Evolutionary conservation across 2,797 vertebrate species (phyloP).

Genomic region (Sandelia bainsii): DNA sequence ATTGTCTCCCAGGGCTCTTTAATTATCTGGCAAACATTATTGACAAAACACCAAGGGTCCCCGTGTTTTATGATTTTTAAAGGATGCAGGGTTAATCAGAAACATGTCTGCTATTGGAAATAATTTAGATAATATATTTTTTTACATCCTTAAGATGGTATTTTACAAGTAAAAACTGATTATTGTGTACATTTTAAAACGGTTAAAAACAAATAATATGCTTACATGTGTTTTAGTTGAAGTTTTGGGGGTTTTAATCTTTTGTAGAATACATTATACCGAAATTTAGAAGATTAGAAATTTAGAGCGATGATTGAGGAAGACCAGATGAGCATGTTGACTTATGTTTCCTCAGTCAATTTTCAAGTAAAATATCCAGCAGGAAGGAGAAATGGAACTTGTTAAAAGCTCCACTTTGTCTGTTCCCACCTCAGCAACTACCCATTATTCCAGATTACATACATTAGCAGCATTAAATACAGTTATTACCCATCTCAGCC

Average conservation of each 20-base stretch:
- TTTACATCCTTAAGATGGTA: neutral
- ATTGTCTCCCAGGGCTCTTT: slow-evolving; percentile 82
- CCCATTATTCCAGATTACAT: slow-evolving; percentile 42
- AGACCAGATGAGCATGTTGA: neutral
- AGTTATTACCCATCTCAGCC: slow-evolving; percentile 48
- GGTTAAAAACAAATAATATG: neutral
- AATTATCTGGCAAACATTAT: slow-evolving; percentile 84
- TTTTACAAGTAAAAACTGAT: neutral
- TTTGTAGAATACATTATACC: neutral
- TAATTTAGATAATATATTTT: slow-evolving; percentile 2
- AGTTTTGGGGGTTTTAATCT: too few species aligned
- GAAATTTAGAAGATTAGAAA: too few species aligned
- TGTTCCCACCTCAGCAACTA: slow-evolving; percentile 5
- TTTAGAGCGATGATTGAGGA: neutral
- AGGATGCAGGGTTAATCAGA: slow-evolving; percentile 53
- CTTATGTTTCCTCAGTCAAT: neutral
- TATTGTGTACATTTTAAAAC: neutral
- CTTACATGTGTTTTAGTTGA: slow-evolving; percentile 8
- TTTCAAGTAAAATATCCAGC: slow-evolving; percentile 5
- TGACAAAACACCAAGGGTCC: slow-evolving; percentile 73
- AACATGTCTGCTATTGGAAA: slow-evolving; percentile 12
- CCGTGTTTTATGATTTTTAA: slow-evolving; percentile 70
- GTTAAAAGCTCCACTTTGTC: slow-evolving; percentile 20
- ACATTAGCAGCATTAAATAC: slow-evolving; percentile 46
- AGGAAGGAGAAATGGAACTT: neutral